Conservation (phyloP, 1,140 invertebrate species). For the Conopomorpha cramerella region DNA sequence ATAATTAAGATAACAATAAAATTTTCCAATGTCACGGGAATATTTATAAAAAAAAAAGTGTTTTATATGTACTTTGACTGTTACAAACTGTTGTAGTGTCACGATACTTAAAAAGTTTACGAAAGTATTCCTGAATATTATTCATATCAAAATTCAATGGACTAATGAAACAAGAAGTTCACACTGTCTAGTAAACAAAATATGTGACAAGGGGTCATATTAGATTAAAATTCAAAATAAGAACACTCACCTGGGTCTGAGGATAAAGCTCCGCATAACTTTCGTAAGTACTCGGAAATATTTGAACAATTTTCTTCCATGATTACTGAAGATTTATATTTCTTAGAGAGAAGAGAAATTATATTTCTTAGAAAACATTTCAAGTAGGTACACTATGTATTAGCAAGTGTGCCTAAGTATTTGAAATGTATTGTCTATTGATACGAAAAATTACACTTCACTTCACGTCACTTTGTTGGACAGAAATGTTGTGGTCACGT, state of each 20-base stretch:
- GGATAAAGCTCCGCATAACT: slow-evolving; percentile 40
- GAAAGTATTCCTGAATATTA: slow-evolving; percentile 29
- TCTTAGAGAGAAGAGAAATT: too few species aligned
- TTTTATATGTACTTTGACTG: background rate
- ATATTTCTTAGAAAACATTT: too few species aligned
- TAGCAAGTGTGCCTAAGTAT: background rate
- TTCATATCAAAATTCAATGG: slow-evolving; percentile 17
- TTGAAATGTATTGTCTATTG: background rate
- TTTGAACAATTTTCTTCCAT: slow-evolving; percentile 32
- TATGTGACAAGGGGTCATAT: slow-evolving; percentile 9
- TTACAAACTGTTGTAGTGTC: slow-evolving; percentile 17
- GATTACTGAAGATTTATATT: background rate
- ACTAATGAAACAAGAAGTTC: slow-evolving; percentile 6
- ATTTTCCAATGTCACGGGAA: background rate
- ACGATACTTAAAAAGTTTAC: slow-evolving; percentile 22
- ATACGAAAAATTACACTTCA: background rate
- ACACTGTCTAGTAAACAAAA: slow-evolving; percentile 4
- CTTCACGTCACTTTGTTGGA: background rate
- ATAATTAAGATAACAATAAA: background rate
- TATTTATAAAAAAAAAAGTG: too few species aligned
- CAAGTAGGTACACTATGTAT: too few species aligned
- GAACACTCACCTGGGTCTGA: slow-evolving; percentile 39
- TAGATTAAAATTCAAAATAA: slow-evolving; percentile 18
- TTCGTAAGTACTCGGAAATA: slow-evolving; percentile 29
- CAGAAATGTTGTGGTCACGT: too few species aligned